These are phyloP conservation scores for Zygaena filipendulae DNA, from an alignment of 2,888 invertebrate genomes.

Conservation along the genomic window DNA sequence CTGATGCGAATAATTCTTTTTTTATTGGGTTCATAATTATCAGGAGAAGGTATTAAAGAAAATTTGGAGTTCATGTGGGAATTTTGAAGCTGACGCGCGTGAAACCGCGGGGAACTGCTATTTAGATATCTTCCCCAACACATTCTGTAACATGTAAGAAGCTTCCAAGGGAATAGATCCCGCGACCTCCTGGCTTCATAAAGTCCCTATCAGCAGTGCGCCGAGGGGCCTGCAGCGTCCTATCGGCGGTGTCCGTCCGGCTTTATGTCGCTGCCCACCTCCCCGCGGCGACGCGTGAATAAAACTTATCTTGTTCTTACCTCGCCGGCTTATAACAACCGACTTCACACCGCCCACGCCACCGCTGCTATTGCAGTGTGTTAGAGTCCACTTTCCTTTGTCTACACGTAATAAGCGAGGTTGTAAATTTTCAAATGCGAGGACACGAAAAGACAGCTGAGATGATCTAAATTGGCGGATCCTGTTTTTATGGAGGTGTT, in stretches of 20 bases:
- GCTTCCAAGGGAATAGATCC: no score
- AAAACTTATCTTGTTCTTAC: slow-evolving; percentile 49
- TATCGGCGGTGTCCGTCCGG: slow-evolving; percentile 19
- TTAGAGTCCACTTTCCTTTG: slow-evolving; percentile 13
- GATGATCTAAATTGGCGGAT: slow-evolving; percentile 56
- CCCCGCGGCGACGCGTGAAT: no score
- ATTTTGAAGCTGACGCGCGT: no score
- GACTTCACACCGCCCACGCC: slow-evolving; percentile 5
- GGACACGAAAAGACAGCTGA: slow-evolving; percentile 33
- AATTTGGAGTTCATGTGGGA: no score
- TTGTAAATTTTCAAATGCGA: slow-evolving; percentile 13
- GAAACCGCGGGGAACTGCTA: no score
- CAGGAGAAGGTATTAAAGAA: no score
- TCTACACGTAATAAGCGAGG: no score
- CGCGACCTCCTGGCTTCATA: slow-evolving; percentile 14
- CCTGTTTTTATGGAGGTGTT: slow-evolving; percentile 45
- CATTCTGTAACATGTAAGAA: no score
- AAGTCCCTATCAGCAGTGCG: slow-evolving; percentile 18
- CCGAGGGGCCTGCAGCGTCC: slow-evolving; percentile 17
- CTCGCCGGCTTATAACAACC: slow-evolving; percentile 23
- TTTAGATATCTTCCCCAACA: no score
- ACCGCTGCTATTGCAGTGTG: slow-evolving; percentile 10
- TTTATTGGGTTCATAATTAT: no score
- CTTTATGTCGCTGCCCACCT: slow-evolving; percentile 25
- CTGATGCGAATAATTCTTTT: no score